Evolutionary conservation across 2,888 invertebrate species (phyloP).

Genomic region (Clusia tigrina): DNA sequence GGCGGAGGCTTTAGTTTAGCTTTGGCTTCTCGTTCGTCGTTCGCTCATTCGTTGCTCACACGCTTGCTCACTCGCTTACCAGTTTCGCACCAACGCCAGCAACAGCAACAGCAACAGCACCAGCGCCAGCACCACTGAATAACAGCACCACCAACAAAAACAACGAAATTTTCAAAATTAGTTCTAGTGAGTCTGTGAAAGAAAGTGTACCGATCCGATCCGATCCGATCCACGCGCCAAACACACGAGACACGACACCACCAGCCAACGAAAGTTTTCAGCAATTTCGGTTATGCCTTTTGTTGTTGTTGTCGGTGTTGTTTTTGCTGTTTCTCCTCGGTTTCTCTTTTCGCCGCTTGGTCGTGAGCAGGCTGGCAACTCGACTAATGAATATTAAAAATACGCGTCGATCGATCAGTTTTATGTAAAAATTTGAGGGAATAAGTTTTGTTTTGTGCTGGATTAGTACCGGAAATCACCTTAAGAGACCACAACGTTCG

Average conservation of each 20-base stretch:
- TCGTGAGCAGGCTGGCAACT: conserved; percentile 18
- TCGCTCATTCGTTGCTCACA: background rate
- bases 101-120: conserved; percentile 16
- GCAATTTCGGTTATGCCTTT: conserved; percentile 13
- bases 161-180: conserved; percentile 58
- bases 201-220: conserved; percentile 47
- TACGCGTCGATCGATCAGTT: conserved; percentile 41
- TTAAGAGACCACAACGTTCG: background rate
- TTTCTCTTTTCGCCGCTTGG: background rate
- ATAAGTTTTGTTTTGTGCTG: conserved; percentile 36
- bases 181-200: conserved; percentile 63
- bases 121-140: background rate
- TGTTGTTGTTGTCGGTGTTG: conserved; percentile 3
- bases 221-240: conserved; percentile 39
- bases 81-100: background rate
- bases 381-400: conserved; percentile 29
- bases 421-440: conserved; percentile 48
- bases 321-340: conserved; percentile 3
- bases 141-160: conserved; percentile 47
- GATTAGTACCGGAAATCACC: background rate
- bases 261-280: conserved; percentile 32
- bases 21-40: background rate
- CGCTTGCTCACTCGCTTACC: background rate
- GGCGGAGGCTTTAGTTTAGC: background rate
- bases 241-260: conserved; percentile 25